These are phyloP conservation scores for Leptoclinus maculatus DNA, from an alignment of 2,797 vertebrate species.

Conservation along the genomic window DNA sequence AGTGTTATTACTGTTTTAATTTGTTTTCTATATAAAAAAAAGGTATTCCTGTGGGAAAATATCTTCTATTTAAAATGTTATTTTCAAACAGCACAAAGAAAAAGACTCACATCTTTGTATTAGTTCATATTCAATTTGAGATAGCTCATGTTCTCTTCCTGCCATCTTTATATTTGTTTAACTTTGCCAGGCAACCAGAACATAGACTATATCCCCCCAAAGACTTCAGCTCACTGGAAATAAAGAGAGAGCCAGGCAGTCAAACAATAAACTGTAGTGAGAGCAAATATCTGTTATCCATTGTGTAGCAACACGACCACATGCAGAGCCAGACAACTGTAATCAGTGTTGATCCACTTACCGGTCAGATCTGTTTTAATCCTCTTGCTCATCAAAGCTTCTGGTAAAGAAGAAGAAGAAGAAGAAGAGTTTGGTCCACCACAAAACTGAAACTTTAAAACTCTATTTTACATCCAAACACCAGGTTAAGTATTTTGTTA, in stretches of 20 bases:
- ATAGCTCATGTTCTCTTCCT: not conserved
- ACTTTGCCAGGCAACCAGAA: conserved; percentile 1
- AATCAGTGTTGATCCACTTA: conserved; percentile 48
- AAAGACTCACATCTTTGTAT: not conserved
- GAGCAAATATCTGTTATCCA: not conserved
- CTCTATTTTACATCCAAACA: not conserved
- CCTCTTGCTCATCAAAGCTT: conserved; percentile 69
- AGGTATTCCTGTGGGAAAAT: not conserved
- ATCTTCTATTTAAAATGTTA: not conserved
- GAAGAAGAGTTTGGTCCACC: not conserved
- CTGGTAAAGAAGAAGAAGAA: not conserved
- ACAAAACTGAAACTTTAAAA: not conserved
- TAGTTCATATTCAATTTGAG: not conserved
- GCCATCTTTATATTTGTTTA: not conserved
- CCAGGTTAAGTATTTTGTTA: fast-evolving
- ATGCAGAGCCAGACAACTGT: conserved; percentile 35
- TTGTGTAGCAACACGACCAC: conserved; percentile 9
- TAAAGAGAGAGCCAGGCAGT: not conserved
- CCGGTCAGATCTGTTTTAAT: conserved; percentile 67
- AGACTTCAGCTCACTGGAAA: not conserved
- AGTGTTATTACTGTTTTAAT: not conserved
- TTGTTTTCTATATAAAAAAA: not conserved
- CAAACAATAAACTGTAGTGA: not conserved
- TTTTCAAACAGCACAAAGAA: not conserved
- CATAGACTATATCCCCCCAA: not conserved